Conservation (phyloP, 2,113 vertebrate genomes). For the Sceloporus undulatus region DNA sequence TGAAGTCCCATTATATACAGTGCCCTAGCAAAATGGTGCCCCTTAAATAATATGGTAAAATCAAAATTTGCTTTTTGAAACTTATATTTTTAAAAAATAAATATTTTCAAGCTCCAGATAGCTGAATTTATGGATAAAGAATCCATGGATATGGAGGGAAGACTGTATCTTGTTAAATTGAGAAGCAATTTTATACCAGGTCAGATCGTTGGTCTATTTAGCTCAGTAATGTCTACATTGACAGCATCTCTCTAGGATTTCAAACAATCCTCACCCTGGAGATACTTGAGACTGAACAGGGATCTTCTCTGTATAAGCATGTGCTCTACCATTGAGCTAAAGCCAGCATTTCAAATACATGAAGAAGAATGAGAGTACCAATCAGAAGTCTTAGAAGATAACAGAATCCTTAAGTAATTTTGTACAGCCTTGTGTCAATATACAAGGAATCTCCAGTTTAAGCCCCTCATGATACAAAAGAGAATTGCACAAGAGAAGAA, state of each 20-base stretch:
- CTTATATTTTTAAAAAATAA: no score
- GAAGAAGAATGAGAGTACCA: constrained; percentile 55
- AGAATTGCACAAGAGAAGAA: background rate
- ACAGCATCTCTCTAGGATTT: background rate
- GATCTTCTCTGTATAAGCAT: background rate
- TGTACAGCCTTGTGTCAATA: background rate
- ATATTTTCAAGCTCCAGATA: no score
- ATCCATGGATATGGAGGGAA: no score
- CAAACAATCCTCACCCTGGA: background rate
- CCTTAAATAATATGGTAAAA: no score
- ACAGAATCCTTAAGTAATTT: constrained; percentile 49
- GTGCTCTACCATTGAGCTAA: background rate
- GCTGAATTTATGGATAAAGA: no score
- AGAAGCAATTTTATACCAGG: background rate
- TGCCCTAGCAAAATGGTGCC: no score
- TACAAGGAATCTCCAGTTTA: background rate
- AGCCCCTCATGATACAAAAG: background rate
- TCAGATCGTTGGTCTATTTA: no score
- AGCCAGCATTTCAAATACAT: background rate
- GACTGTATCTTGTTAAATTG: background rate
- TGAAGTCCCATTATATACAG: no score
- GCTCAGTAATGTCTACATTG: background rate
- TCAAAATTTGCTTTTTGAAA: no score
- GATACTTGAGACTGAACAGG: background rate
- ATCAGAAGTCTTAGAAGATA: constrained; percentile 52